Evolutionary conservation across 2,113 vertebrate species (phyloP).

Genomic region (Glareola pratincola): DNA sequence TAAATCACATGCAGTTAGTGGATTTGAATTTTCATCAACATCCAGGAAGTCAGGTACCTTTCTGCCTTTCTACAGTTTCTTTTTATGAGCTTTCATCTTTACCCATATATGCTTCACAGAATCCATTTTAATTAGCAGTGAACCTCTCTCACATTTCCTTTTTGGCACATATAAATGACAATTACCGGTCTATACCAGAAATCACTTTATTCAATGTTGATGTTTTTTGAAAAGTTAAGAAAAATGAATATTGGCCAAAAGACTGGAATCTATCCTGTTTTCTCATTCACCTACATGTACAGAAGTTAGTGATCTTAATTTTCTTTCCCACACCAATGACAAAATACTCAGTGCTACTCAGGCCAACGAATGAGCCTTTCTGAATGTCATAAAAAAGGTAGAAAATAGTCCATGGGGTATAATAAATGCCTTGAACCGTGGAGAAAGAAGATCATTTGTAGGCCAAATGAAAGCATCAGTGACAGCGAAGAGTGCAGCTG

Average conservation of each 20-base stretch:
- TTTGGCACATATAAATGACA: background rate
- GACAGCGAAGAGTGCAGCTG: background rate
- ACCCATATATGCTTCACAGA: background rate
- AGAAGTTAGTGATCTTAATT: background rate
- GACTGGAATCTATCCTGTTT: background rate
- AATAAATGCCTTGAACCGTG: background rate
- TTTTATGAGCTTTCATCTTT: background rate
- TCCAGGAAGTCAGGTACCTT: background rate
- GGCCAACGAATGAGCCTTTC: background rate
- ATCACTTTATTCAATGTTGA: background rate
- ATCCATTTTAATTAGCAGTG: background rate
- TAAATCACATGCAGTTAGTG: background rate
- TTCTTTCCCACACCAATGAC: background rate
- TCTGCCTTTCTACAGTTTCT: background rate
- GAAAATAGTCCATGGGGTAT: background rate
- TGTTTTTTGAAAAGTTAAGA: background rate
- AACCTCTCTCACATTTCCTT: background rate
- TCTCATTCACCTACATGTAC: background rate
- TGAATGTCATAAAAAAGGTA: background rate
- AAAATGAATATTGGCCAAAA: background rate
- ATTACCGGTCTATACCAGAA: background rate
- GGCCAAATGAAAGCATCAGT: background rate
- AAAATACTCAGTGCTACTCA: background rate
- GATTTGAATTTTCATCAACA: background rate
- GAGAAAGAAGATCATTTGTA: background rate